Conservation (phyloP, 2,888 invertebrate genomes). For the Caradrina kadenii region DNA sequence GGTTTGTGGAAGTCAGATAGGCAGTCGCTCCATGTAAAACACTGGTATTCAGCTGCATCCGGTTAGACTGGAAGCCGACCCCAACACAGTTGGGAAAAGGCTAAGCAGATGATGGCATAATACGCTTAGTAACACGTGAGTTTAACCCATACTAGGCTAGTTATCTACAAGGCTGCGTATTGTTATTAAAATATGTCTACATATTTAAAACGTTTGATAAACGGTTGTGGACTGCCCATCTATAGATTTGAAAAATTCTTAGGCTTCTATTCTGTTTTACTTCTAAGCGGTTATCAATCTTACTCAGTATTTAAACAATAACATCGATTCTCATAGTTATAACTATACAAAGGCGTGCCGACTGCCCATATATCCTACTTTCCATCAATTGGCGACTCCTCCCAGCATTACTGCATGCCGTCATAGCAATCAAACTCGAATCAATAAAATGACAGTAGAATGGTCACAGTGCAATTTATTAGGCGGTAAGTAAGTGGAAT, state of each 20-base stretch:
- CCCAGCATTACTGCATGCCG: conserved; percentile 13
- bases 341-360: conserved; percentile 22
- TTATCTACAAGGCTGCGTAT: neutral
- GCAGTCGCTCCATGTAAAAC: no score
- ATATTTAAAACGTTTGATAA: neutral
- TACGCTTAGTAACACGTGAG: neutral
- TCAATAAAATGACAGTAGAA: conserved; percentile 25
- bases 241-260: neutral
- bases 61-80: no score
- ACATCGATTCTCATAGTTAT: conserved; percentile 10
- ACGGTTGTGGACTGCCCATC: neutral
- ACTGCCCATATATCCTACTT: conserved; percentile 19
- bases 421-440: conserved; percentile 30
- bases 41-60: no score
- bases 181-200: conserved; percentile 13
- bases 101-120: no score
- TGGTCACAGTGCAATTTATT: conserved; percentile 20
- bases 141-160: neutral
- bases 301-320: conserved; percentile 12
- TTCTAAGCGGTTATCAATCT: conserved; percentile 24
- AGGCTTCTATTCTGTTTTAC: conserved; percentile 4
- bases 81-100: no score
- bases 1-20: no score
- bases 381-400: conserved; percentile 26
- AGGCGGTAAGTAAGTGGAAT: neutral